Conservation (phyloP, 1,140 invertebrate genomes). For the Centruroides sculpturatus region DNA sequence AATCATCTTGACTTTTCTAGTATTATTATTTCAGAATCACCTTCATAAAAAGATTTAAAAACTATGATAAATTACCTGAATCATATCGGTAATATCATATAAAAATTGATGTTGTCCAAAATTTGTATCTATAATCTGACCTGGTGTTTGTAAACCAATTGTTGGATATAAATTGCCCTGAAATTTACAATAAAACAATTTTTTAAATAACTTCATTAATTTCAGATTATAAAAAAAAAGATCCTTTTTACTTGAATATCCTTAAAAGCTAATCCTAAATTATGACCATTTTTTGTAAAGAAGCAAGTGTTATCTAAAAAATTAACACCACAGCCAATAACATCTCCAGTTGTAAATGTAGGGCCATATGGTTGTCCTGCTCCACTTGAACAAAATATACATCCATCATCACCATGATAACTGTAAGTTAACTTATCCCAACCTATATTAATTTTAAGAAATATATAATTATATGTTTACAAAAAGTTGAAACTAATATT, state of each 20-base stretch:
- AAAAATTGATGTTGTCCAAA: slow-evolving; percentile 94
- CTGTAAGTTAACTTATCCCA: slow-evolving; percentile 99
- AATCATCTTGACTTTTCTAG: slow-evolving; percentile 59
- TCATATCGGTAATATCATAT: slow-evolving; percentile 62
- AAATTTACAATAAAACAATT: background rate
- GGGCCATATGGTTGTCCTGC: slow-evolving; percentile 94
- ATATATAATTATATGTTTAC: no score
- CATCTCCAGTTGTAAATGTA: slow-evolving; percentile 94
- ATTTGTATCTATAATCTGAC: slow-evolving; percentile 95
- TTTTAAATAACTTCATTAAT: background rate
- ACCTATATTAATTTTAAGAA: slow-evolving; percentile 20
- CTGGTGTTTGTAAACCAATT: slow-evolving; percentile 95
- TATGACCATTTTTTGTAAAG: slow-evolving; percentile 97
- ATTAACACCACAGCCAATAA: slow-evolving; percentile 94
- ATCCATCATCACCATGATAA: slow-evolving; percentile 98
- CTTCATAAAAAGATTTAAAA: no score
- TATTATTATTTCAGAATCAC: slow-evolving; percentile 42
- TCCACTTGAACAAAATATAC: slow-evolving; percentile 93
- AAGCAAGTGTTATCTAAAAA: slow-evolving; percentile 95
- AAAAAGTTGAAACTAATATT: no score
- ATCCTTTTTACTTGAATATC: slow-evolving; percentile 59
- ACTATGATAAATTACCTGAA: no score
- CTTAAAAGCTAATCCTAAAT: slow-evolving; percentile 88
- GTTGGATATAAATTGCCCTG: slow-evolving; percentile 57
- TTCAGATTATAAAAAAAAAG: slow-evolving; percentile 30